Conservation (phyloP, 2,113 vertebrate genomes). For the Sclerurus mexicanus region DNA sequence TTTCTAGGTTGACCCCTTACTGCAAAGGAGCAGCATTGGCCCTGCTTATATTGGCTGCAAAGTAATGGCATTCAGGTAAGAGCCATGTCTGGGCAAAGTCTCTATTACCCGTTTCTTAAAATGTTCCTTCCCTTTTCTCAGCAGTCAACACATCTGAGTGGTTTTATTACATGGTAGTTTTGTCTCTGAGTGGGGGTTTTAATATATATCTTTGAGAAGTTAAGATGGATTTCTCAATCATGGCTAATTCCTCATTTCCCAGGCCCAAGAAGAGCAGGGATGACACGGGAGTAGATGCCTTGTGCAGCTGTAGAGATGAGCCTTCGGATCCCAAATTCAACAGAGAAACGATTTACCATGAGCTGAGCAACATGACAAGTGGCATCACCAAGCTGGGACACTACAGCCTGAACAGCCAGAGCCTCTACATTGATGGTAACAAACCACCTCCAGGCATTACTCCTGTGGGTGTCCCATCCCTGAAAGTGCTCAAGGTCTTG, state of each 20-base stretch:
- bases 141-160: background rate
- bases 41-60: conserved; percentile 42
- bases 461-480: too few relatives aligned
- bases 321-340: background rate
- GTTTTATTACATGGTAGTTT: background rate
- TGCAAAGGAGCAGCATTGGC: conserved; percentile 55
- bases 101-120: background rate
- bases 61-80: conserved; percentile 57
- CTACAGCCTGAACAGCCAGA: conserved; percentile 56
- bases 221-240: background rate
- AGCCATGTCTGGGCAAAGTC: background rate
- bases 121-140: background rate
- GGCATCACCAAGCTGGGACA: conserved; percentile 48
- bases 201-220: background rate
- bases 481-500: background rate
- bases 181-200: background rate
- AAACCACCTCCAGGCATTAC: background rate
- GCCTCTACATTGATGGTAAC: conserved; percentile 12
- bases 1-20: conserved; percentile 39
- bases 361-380: conserved; percentile 52
- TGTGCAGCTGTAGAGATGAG: conserved; percentile 41
- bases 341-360: conserved; percentile 33
- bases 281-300: conserved; percentile 22
- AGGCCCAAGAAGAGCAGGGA: conserved; percentile 35
- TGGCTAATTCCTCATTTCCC: background rate